phyloP scores from a whole-genome alignment of 2,113 vertebrate genomes.

The Barnardius zonarius region DNA sequence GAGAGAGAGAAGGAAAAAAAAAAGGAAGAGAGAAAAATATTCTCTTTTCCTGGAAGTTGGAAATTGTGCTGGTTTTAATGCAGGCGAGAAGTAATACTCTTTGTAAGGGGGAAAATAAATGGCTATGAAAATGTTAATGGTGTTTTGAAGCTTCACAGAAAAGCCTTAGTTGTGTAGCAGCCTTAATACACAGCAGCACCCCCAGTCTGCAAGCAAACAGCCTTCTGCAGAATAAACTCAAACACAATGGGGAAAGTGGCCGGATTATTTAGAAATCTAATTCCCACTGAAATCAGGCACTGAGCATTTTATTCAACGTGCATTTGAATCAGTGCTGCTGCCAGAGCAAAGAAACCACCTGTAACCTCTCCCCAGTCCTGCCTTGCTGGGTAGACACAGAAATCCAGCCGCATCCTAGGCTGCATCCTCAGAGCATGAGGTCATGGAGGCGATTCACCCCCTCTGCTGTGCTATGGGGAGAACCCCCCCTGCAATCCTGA shows the following conservation, averaged over 20 bases:
- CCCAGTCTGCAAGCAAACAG: constrained; percentile 42
- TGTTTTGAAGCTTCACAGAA: constrained; percentile 44
- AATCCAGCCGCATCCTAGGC: not conserved
- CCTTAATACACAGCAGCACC: constrained; percentile 13
- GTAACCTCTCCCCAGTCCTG: not conserved
- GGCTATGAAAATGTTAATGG: constrained; percentile 44
- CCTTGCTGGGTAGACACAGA: not conserved
- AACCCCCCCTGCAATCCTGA: not conserved
- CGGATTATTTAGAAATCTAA: constrained; percentile 21
- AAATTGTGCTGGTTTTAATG: not conserved
- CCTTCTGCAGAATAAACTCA: constrained; percentile 43
- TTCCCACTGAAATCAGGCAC: not conserved
- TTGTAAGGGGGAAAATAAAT: not conserved
- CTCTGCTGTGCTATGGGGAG: not conserved
- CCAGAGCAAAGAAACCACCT: not conserved
- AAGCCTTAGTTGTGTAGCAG: constrained; percentile 4
- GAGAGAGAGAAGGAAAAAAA: not conserved
- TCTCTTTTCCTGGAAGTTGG: constrained; percentile 1
- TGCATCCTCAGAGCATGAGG: not conserved
- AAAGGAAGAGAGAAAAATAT: not conserved
- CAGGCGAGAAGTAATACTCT: not conserved
- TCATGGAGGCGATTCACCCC: not conserved
- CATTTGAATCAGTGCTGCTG: not conserved
- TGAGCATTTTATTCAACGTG: not conserved
- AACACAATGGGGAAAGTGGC: not conserved